Percentiles rank a stretch among this genome's conserved stretches.
These are phyloP conservation scores for Cataglyphis livida DNA, from an alignment of 2,888 invertebrate genomes.

Conservation along the genomic window DNA sequence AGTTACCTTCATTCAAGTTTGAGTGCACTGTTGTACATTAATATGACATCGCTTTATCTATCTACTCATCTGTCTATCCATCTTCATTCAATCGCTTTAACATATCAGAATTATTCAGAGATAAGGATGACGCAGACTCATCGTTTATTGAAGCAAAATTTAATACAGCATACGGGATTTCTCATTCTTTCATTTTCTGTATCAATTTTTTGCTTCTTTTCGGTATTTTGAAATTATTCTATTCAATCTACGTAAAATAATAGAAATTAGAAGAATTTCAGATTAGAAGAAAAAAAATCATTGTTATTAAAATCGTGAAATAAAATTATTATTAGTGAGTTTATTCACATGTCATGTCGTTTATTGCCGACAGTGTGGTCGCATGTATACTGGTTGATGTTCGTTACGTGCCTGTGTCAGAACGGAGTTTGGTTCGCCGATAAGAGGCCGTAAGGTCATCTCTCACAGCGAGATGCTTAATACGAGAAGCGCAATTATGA, in stretches of 20 bases:
- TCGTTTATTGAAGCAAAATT: background rate
- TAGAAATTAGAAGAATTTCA: background rate
- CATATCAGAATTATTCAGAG: background rate
- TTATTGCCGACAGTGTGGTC: background rate
- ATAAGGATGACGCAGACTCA: background rate
- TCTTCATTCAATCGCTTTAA: slow-evolving; percentile 10
- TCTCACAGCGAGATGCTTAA: slow-evolving; percentile 31
- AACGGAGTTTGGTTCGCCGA: slow-evolving; percentile 38
- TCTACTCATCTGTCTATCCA: background rate
- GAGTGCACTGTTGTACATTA: slow-evolving; percentile 9
- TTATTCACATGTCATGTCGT: background rate
- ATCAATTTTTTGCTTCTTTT: background rate
- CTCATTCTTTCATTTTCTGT: slow-evolving; percentile 1
- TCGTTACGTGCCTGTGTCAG: slow-evolving; percentile 32
- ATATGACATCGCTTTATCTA: slow-evolving; percentile 4
- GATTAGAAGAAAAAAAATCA: background rate
- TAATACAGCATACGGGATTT: no score
- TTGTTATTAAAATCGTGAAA: background rate
- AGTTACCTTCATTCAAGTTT: slow-evolving; percentile 31
- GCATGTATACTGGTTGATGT: slow-evolving; percentile 17
- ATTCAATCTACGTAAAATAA: background rate
- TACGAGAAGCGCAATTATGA: slow-evolving; percentile 46
- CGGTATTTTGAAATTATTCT: background rate
- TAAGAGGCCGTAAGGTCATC: slow-evolving; percentile 59
- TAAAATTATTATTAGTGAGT: slow-evolving; percentile 1